Conservation (phyloP, 2,797 vertebrate species). For the Pterois miles region DNA sequence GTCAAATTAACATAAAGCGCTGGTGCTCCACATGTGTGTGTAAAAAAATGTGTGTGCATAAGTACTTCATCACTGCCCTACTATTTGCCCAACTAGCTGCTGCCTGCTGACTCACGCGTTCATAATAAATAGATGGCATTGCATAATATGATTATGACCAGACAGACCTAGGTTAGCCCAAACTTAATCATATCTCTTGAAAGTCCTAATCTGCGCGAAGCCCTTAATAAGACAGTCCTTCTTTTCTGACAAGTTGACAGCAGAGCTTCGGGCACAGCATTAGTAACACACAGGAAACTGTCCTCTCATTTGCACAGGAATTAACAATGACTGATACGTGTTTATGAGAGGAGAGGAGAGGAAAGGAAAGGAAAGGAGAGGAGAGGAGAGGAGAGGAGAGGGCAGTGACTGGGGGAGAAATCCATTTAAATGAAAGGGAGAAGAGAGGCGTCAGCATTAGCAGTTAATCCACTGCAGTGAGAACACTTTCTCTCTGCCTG, state of each 20-base stretch:
- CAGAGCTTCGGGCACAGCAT: slow-evolving; percentile 58
- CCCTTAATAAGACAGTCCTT: slow-evolving; percentile 53
- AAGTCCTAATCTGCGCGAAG: slow-evolving; percentile 67
- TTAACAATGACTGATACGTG: slow-evolving; percentile 48
- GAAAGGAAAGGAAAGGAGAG: too few species aligned
- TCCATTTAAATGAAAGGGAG: slow-evolving; percentile 79
- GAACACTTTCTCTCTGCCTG: slow-evolving; percentile 70
- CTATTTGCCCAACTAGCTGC: slow-evolving; percentile 41
- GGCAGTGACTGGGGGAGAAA: slow-evolving; percentile 67
- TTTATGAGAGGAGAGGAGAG: slow-evolving; percentile 12
- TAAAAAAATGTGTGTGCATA: slow-evolving; percentile 9
- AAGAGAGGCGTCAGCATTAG: slow-evolving; percentile 78
- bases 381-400: not conserved
- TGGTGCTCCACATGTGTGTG: slow-evolving; percentile 8
- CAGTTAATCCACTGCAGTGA: slow-evolving; percentile 81
- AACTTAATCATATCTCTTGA: slow-evolving; percentile 60
- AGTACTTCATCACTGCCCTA: slow-evolving; percentile 21
- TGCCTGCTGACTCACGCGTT: slow-evolving; percentile 76
- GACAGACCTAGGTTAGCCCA: slow-evolving; percentile 54
- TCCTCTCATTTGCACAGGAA: slow-evolving; percentile 63
- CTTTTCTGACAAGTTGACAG: slow-evolving; percentile 61
- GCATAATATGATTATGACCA: slow-evolving; percentile 75
- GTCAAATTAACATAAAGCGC: slow-evolving; percentile 47
- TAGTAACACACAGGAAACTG: slow-evolving; percentile 62
- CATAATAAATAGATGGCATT: slow-evolving; percentile 73